A percentile compares a stretch with the other conserved stretches of the same genome.
Conservation (phyloP, 2,113 vertebrate species). For the Sinocyclocheilus grahami region DNA sequence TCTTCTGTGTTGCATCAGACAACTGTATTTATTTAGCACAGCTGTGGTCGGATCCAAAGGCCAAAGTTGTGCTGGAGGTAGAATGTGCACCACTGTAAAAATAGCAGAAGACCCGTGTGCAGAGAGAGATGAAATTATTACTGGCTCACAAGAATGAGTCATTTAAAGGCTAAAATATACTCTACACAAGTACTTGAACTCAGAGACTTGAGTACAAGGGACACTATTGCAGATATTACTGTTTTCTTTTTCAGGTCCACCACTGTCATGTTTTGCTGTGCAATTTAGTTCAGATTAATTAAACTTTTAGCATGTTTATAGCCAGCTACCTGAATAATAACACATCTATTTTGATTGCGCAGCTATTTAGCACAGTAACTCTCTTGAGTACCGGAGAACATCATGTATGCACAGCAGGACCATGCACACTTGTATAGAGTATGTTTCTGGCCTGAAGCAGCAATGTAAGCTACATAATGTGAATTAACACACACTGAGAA, state of each 20-base stretch:
- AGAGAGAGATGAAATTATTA: slow-evolving; percentile 14
- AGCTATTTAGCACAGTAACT: not conserved
- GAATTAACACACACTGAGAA: not conserved
- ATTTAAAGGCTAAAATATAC: not conserved
- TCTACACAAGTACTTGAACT: not conserved
- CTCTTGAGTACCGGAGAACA: not conserved
- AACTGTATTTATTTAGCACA: slow-evolving; percentile 24
- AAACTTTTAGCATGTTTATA: not conserved
- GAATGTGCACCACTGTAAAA: slow-evolving; percentile 30
- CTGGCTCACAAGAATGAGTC: not conserved
- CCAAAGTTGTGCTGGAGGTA: slow-evolving; percentile 36
- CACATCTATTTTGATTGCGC: not conserved
- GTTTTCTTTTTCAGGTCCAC: not conserved
- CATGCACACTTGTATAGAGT: not conserved
- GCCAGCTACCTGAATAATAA: not conserved
- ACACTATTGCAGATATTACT: not conserved
- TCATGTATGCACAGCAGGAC: not conserved
- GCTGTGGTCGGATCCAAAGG: slow-evolving; percentile 33
- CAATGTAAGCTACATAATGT: not conserved
- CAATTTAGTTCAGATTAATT: not conserved
- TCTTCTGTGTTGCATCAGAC: slow-evolving; percentile 61
- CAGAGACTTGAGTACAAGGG: not conserved
- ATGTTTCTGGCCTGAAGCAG: not conserved
- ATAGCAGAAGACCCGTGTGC: slow-evolving; percentile 25
- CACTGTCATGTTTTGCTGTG: not conserved